Conservation (phyloP, 2,797 vertebrate species). For the Orestias chungarensis region DNA sequence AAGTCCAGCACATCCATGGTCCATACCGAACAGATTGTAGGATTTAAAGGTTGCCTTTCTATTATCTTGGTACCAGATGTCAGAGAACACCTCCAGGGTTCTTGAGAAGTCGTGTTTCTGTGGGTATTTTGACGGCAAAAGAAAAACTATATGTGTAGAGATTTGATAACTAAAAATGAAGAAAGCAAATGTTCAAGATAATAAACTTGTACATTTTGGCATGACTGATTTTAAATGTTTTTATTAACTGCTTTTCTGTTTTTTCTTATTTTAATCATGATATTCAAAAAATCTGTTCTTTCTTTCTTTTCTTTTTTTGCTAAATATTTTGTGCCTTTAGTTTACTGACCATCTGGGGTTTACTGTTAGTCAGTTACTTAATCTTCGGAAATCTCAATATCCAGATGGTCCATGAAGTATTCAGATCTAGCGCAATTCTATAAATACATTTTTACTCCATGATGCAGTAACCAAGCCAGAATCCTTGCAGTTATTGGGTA, state of each 20-base stretch:
- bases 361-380: neutral
- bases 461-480: constrained; percentile 10
- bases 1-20: neutral
- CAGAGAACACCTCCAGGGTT: neutral
- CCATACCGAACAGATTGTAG: neutral
- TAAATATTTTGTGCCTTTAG: neutral
- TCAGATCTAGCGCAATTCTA: constrained; percentile 10
- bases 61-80: neutral
- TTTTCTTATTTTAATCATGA: neutral
- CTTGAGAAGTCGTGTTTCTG: neutral
- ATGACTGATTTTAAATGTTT: neutral
- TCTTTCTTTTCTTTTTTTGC: neutral
- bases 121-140: neutral
- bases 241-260: fast-evolving
- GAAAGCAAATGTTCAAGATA: neutral
- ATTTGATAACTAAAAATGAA: neutral
- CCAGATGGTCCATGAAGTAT: constrained; percentile 2
- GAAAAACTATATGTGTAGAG: neutral
- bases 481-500: constrained; percentile 16
- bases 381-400: constrained; percentile 4
- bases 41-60: neutral
- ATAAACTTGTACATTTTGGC: neutral
- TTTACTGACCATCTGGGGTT: constrained; percentile 7
- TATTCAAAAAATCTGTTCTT: neutral
- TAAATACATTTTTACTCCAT: constrained; percentile 27